Evolutionary conservation across 2,113 vertebrate genomes (phyloP).

Genomic region (Aix galericulata): DNA sequence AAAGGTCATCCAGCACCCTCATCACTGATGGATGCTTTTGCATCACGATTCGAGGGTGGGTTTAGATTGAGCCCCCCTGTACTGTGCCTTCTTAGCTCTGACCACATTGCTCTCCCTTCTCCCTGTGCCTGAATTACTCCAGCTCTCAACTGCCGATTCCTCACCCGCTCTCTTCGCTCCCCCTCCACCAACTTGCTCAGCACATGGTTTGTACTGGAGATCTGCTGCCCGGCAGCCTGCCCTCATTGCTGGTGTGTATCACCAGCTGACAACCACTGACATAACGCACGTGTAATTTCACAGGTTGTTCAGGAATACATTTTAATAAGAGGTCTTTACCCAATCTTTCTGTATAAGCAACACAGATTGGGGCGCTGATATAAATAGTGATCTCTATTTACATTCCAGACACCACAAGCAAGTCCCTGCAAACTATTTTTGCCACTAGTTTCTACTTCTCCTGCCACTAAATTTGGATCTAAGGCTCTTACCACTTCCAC

Average conservation of each 20-base stretch:
- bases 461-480: not conserved
- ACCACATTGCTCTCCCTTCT: rapidly evolving
- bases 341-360: not conserved
- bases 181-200: not conserved
- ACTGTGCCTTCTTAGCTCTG: not conserved
- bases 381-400: not conserved
- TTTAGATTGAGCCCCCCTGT: not conserved
- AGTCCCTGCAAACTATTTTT: not conserved
- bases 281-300: not conserved
- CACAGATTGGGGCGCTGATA: rapidly evolving
- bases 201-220: not conserved
- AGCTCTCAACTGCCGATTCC: not conserved
- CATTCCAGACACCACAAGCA: not conserved
- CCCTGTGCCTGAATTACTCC: not conserved
- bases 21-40: not conserved
- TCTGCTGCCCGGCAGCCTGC: not conserved
- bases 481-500: not conserved
- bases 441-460: not conserved
- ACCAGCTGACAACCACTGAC: not conserved
- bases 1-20: not conserved
- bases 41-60: not conserved
- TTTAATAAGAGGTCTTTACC: not conserved
- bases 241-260: not conserved
- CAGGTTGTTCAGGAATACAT: not conserved
- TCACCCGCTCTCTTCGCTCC: not conserved